Base-by-base conservation (phyloP, 2,113 vertebrate genomes). In the Serilophus lunatus region DNA sequence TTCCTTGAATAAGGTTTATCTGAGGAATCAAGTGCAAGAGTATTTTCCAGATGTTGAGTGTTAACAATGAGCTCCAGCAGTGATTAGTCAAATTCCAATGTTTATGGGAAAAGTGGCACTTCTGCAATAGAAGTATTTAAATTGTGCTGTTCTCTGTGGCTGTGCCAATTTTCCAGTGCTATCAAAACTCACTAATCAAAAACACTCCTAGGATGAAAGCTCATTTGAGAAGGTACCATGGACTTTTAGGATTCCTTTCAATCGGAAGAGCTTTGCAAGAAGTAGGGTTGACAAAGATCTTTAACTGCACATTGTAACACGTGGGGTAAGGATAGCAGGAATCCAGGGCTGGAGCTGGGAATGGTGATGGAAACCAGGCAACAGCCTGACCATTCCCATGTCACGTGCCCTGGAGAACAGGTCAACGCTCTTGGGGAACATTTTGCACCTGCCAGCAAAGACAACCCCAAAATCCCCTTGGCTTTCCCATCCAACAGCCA, bases 31-130 rank as follows among this genome's bases (percentile, higher is more conserved):
- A 89, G 61, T 29, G 19, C 24, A 50, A 68, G 61, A 87, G 18
- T 18, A 3, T 86, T 92, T 89, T 89, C 61, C 4, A 9, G 36
- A 26, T 90, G 87, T 91, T 61, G 57, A 85, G 88, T 53, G 49
- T 45, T 53, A 61, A 59, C 16, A 19, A 35, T 0, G 1, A 86
- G 50, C 82, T 93, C 68, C 47, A 95, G 82, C 47, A 88, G 44
- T 56, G 72, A 94, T 92, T 83, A 90, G 93, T 86, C 6, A 51
- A 90, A 93, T 93, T 88, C 92, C 91, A 83, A 8, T 92, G 76
- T 88, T 93, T 92, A 81, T 83, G 82, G 76, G 76, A 74, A 95
- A 95, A 95, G 90, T 90, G 87, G 90, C 91, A 93, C 90, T 95
- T 95, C 50, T 85, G 66, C 77, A 95, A 82, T 20, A 14, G 6